Base-by-base conservation (phyloP, 2,888 invertebrate genomes). In the Zelleria hepariella region DNA sequence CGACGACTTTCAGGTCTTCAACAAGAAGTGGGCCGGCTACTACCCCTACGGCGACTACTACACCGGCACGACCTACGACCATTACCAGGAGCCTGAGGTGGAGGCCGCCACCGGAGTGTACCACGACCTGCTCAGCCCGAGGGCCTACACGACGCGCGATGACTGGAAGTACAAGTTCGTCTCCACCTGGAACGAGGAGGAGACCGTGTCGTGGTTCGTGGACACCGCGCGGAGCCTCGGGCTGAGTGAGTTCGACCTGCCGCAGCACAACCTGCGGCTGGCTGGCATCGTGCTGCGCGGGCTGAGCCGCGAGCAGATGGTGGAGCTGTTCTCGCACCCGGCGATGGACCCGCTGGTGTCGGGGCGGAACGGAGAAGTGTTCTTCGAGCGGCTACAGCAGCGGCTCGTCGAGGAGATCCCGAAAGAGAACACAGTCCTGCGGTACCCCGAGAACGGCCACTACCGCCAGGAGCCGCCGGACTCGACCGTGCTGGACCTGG, bases 141-240 rank as follows among this genome's bases (percentile, higher is more conserved):
- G 82, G 57, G 82, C 82, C 63, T 79, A 79, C 68, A 24, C 54
- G 49, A 75, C 73, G 62, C 72, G 78, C 32, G 86, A 86, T 26
- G 89, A 88, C 52, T 92, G 91, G 91, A 82, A 82, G 62, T 80
- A 78, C 67, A 91, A 91, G 68, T 78, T 82, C 53, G 78, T 91
- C 42, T 73, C 74, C 62, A 81, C 88, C 18, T 92, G 92, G 92
- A 88, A 74, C 63, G 86, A 88, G 60, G 87, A 88, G 15, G 92
- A 92, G 70, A 89, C 91, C 49, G 80, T 89, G 59, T 84, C 89
- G 62, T 92, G 92, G 92, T 70, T 90, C 60, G 72, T 84, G 59
- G 85, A 87, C 61, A 79, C 82, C 47, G 75, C 79, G 5, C 75
- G 78, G 62, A 67, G 72, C 61, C 69, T 80, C 67, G 83, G 85